phyloP scores from a whole-genome alignment of 2,113 vertebrate species.

The Anser cygnoides region DNA sequence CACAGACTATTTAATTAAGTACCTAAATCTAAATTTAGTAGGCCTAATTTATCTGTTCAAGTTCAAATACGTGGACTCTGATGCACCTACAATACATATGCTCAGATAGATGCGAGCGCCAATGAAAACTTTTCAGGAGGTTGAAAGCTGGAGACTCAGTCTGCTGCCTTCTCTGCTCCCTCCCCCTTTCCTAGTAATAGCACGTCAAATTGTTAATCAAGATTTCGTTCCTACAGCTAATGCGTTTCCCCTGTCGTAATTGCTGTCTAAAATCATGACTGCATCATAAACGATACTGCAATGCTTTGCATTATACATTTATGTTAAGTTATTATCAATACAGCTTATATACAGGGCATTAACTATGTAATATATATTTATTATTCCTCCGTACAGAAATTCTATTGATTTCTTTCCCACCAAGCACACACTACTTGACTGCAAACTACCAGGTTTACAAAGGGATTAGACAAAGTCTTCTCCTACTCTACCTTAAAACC shows the following conservation, averaged over 20 bases:
- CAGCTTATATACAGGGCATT: conserved; percentile 20
- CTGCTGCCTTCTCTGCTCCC: neutral
- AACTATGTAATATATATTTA: conserved; percentile 30
- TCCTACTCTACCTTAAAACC: neutral
- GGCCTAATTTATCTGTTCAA: neutral
- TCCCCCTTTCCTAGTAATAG: neutral
- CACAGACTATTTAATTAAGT: neutral
- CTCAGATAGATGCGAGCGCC: neutral
- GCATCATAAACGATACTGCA: neutral
- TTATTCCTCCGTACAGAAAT: conserved; percentile 7
- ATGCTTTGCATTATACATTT: neutral
- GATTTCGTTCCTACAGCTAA: neutral
- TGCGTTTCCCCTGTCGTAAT: neutral
- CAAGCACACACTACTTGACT: neutral
- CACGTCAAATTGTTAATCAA: neutral
- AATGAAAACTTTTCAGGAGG: neutral
- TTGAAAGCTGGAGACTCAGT: neutral
- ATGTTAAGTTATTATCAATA: conserved; percentile 42
- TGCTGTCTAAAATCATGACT: conserved; percentile 18
- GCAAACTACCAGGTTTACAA: neutral
- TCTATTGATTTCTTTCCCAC: conserved; percentile 21
- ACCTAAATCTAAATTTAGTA: conserved; percentile 45
- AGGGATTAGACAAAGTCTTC: neutral
- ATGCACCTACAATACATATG: conserved; percentile 55
- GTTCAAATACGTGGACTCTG: conserved; percentile 9